phyloP scores from a whole-genome alignment of 2,797 vertebrate species.

The Myotis vivesi region DNA sequence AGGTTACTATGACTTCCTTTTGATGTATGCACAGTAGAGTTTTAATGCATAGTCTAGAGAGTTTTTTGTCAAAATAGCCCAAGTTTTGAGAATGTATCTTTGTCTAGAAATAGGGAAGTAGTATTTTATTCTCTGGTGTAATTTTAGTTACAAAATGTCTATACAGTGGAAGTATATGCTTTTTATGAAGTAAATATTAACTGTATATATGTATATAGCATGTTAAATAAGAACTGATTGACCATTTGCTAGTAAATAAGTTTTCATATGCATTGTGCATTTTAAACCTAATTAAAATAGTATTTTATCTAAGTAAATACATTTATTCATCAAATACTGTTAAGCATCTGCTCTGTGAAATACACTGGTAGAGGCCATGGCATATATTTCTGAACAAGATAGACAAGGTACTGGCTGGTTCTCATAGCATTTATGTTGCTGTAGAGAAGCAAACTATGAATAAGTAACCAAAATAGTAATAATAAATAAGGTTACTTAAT shows the following conservation, averaged over 20 bases:
- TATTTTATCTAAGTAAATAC: not conserved
- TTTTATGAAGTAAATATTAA: not conserved
- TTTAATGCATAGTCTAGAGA: not conserved
- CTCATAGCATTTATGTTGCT: not conserved
- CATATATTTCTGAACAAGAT: not conserved
- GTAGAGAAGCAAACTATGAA: not conserved
- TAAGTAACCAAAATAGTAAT: not conserved
- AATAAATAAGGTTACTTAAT: not conserved
- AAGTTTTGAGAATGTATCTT: not conserved
- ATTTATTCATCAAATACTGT: not conserved
- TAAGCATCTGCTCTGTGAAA: not conserved
- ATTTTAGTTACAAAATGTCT: not conserved
- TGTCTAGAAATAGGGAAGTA: not conserved
- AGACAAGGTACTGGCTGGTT: not conserved
- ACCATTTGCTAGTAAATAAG: not conserved
- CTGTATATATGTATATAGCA: not conserved
- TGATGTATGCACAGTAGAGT: not conserved
- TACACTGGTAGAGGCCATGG: not conserved
- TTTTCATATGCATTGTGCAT: not conserved
- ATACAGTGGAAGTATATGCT: not conserved
- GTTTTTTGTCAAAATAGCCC: not conserved
- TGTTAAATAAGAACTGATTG: not conserved
- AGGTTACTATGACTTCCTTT: constrained; percentile 5
- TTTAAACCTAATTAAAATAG: constrained; percentile 16
- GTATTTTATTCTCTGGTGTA: not conserved